Conservation (phyloP, 2,888 invertebrate species). For the Caenorhabditis parvicauda region DNA sequence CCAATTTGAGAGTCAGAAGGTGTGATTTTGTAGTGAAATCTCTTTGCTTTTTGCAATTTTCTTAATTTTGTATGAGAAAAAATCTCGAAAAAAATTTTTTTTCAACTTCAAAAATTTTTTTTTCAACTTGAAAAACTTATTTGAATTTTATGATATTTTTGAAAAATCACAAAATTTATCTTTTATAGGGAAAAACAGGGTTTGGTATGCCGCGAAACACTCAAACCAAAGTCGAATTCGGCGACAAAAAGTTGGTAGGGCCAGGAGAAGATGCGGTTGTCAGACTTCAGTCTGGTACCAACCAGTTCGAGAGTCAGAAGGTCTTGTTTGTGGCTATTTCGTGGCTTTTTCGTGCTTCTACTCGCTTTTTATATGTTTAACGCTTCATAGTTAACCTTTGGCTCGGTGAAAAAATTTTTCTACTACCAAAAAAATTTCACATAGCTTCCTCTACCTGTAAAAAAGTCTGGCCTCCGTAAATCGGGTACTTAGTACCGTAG, state of each 20-base stretch:
- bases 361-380: not conserved
- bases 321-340: conserved; percentile 25
- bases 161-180: conserved; percentile 2
- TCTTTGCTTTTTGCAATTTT: not conserved
- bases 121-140: too few species aligned
- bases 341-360: not conserved
- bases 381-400: too few species aligned
- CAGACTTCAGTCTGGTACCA: conserved; percentile 61
- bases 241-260: conserved; percentile 26
- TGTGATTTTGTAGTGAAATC: conserved; percentile 14
- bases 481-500: too few species aligned
- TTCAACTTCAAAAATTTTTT: too few species aligned
- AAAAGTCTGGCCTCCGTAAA: too few species aligned
- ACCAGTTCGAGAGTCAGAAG: conserved; percentile 60
- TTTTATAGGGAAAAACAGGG: conserved; percentile 55
- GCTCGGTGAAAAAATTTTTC: too few species aligned
- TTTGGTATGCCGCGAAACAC: conserved; percentile 61
- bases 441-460: too few species aligned
- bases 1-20: conserved; percentile 55
- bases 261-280: conserved; percentile 52
- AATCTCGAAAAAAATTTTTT: too few species aligned
- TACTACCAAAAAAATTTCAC: too few species aligned
- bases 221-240: conserved; percentile 51
- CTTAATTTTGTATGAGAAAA: too few species aligned
- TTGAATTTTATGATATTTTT: too few species aligned